Percentiles rank a stretch among this genome's conserved stretches.
Evolutionary conservation across 2,797 vertebrate genomes (phyloP).

Genomic region (Sparidentex hasta): DNA sequence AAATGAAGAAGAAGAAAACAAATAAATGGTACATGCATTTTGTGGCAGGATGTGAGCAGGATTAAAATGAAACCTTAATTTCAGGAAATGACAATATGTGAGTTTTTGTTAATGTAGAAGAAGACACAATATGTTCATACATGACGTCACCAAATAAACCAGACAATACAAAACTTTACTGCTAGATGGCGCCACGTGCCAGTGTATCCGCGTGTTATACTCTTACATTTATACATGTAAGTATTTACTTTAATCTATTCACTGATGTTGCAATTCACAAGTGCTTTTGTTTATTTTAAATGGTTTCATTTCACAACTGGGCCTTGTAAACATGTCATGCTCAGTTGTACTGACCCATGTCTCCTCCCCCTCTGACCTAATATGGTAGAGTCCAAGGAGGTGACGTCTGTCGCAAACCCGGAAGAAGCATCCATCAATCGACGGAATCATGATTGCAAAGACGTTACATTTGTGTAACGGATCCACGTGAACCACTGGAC

Average conservation of each 20-base stretch:
- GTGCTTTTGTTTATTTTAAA: too few species aligned
- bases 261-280: too few species aligned
- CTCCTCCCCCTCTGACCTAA: neutral
- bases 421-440: conserved; percentile 5
- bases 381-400: conserved; percentile 1
- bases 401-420: conserved; percentile 44
- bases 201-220: too few species aligned
- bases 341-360: too few species aligned
- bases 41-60: neutral
- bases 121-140: neutral
- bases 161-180: neutral
- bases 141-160: neutral
- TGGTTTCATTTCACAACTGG: too few species aligned
- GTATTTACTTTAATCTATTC: too few species aligned
- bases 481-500: neutral
- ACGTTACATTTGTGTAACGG: too few species aligned
- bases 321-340: too few species aligned
- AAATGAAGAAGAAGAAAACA: neutral
- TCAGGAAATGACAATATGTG: neutral
- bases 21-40: neutral
- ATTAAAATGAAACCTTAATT: neutral
- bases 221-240: too few species aligned
- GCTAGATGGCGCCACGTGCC: neutral
- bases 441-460: too few species aligned
- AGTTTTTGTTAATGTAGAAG: neutral